Evolutionary conservation across 2,888 invertebrate species (phyloP).

Genomic region (Andricus curvator): DNA sequence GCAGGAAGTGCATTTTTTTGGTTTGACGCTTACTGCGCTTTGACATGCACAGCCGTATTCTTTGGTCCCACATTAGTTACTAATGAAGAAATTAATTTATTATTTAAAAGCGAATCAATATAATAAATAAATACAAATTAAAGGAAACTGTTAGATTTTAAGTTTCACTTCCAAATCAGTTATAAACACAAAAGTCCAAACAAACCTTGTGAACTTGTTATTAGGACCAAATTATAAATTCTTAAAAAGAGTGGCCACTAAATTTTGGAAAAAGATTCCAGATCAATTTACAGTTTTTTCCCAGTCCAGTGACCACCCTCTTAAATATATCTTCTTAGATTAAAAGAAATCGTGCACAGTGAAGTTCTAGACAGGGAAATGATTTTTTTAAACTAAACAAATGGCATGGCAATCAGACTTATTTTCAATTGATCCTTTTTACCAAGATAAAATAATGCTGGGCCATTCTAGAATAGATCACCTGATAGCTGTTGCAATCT

Average conservation of each 20-base stretch:
- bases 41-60: neutral
- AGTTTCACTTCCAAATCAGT: neutral
- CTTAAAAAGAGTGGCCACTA: too few relatives aligned
- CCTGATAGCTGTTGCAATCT: too few relatives aligned
- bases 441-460: neutral
- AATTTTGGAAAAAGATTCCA: too few relatives aligned
- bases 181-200: neutral
- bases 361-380: neutral
- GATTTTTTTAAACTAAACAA: neutral
- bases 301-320: neutral
- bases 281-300: neutral
- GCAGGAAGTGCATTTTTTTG: too few relatives aligned
- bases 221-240: too few relatives aligned
- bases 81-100: neutral
- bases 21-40: too few relatives aligned
- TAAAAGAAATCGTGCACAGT: slow-evolving; percentile 2
- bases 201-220: neutral
- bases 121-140: neutral
- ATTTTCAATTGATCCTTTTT: neutral
- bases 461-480: too few relatives aligned
- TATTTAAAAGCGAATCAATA: neutral
- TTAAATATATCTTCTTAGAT: neutral
- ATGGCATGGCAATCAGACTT: neutral
- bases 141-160: neutral
- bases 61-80: slow-evolving; percentile 3